These are phyloP conservation scores for Leptinotarsa juncta DNA, from an alignment of 2,888 invertebrate species.

Conservation along the genomic window DNA sequence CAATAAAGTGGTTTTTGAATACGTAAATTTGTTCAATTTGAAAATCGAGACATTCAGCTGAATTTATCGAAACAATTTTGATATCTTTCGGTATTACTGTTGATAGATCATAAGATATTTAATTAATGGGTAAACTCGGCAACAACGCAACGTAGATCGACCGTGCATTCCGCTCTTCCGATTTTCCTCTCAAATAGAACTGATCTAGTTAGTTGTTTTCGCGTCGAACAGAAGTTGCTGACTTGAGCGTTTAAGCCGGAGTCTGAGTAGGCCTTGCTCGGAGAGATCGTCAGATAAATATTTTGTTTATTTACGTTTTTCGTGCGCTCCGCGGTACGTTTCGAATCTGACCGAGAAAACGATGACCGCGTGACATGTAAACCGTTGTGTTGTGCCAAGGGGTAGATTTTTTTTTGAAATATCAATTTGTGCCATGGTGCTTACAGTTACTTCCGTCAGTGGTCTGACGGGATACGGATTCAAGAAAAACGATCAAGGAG, in stretches of 20 bases:
- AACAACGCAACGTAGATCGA: not conserved
- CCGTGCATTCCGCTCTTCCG: not conserved
- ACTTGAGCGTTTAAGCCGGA: not conserved
- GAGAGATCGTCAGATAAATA: not conserved
- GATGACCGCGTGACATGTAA: not conserved
- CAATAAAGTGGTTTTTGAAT: too few relatives aligned
- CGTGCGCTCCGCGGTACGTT: not conserved
- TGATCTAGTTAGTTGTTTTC: slow-evolving; percentile 14
- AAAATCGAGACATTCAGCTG: too few relatives aligned
- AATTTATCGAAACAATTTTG: too few relatives aligned
- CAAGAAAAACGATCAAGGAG: slow-evolving; percentile 56
- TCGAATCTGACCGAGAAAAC: not conserved
- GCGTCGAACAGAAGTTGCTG: slow-evolving; percentile 1
- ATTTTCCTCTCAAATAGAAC: slow-evolving; percentile 13
- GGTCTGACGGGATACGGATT: slow-evolving; percentile 58
- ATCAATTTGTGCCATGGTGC: slow-evolving; percentile 56
- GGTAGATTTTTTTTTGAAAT: slow-evolving; percentile 19
- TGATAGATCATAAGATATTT: not conserved
- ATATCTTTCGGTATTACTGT: not conserved
- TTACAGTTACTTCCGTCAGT: slow-evolving; percentile 61
- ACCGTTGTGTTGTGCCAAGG: not conserved
- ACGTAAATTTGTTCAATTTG: too few relatives aligned
- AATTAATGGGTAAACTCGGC: not conserved
- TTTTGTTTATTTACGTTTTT: slow-evolving; percentile 10
- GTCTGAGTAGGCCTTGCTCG: not conserved